Evolutionary conservation across 2,113 vertebrate species (phyloP).

Genomic region (Carlito syrichta): DNA sequence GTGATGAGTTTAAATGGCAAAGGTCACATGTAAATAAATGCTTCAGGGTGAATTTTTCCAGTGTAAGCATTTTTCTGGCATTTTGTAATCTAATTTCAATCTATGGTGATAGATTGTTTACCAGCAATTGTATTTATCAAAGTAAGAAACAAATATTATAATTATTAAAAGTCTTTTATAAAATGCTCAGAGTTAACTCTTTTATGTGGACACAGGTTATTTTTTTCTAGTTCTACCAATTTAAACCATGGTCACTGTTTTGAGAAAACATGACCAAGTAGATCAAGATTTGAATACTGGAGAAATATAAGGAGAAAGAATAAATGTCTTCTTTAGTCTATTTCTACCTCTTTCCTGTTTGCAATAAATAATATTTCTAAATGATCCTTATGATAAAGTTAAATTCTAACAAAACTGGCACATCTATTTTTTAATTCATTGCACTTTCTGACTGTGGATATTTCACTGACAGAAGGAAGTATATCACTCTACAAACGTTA

Average conservation of each 20-base stretch:
- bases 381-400: background rate
- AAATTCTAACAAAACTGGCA: background rate
- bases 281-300: background rate
- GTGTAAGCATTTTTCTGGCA: background rate
- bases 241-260: background rate
- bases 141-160: background rate
- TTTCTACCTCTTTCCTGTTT: background rate
- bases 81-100: background rate
- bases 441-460: background rate
- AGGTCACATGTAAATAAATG: background rate
- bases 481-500: background rate
- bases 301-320: background rate
- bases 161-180: background rate
- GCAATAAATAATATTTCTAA: background rate
- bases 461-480: background rate
- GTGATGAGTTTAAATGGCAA: background rate
- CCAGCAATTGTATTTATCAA: background rate
- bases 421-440: background rate
- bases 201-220: background rate
- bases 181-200: background rate
- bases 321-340: background rate
- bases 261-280: background rate
- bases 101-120: background rate
- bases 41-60: background rate
- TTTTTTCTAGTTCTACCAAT: background rate